Percentiles rank a stretch among this genome's conserved stretches.
Conservation (phyloP, 2,113 vertebrate genomes). For the Rhinogobius similis region DNA sequence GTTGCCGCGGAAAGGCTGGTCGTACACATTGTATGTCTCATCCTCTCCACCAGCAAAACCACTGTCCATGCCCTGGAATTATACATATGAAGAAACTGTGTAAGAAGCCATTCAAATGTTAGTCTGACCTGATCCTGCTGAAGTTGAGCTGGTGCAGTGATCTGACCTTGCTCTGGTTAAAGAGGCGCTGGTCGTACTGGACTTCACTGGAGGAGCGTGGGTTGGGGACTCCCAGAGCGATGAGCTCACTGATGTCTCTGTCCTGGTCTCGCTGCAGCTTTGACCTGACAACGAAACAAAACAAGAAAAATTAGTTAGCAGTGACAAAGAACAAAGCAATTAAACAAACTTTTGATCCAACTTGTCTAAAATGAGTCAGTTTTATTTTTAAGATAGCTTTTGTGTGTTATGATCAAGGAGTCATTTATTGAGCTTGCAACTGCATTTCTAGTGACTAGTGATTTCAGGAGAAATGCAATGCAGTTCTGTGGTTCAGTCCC, state of each 20-base stretch:
- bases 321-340: neutral
- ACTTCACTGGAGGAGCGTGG: slow-evolving; percentile 87
- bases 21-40: slow-evolving; percentile 94
- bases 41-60: slow-evolving; percentile 96
- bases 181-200: slow-evolving; percentile 95
- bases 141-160: neutral
- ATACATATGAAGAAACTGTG: neutral
- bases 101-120: neutral
- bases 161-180: slow-evolving; percentile 93
- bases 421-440: neutral
- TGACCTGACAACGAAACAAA: slow-evolving; percentile 75
- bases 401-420: too few species aligned
- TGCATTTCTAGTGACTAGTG: neutral
- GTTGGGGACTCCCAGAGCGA: slow-evolving; percentile 91
- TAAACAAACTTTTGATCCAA: neutral
- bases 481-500: neutral
- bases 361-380: neutral
- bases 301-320: neutral
- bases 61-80: slow-evolving; percentile 92
- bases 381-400: too few species aligned
- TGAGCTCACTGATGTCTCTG: slow-evolving; percentile 95
- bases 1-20: slow-evolving; percentile 89
- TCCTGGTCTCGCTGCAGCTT: slow-evolving; percentile 97
- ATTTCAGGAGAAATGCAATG: neutral
- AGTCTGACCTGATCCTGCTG: neutral